A percentile compares a stretch with the other conserved stretches of the same genome.
Conservation (phyloP, 2,888 invertebrate genomes). For the Acleris literana region DNA sequence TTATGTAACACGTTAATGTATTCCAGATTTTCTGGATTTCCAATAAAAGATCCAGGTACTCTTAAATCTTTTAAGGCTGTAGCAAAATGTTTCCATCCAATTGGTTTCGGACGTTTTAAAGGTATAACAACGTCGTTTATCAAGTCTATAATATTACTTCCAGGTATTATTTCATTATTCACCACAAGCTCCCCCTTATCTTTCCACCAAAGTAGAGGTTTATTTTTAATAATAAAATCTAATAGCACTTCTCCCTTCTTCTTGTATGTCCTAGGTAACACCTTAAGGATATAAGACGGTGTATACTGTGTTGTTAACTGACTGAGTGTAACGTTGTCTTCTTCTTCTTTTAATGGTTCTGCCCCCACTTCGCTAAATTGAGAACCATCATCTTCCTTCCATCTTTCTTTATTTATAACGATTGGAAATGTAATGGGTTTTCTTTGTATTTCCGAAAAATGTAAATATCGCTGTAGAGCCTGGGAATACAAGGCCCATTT, state of each 20-base stretch:
- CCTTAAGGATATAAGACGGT: too few species aligned
- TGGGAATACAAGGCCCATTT: constrained; percentile 44
- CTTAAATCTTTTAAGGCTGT: constrained; percentile 41
- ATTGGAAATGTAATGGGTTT: too few species aligned
- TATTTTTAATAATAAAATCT: constrained; percentile 29
- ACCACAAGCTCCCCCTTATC: constrained; percentile 40
- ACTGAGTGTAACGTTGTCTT: too few species aligned
- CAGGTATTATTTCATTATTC: constrained; percentile 39
- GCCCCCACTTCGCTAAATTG: too few species aligned
- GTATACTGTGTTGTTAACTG: too few species aligned
- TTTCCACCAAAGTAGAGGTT: constrained; percentile 40
- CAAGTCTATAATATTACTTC: constrained; percentile 47
- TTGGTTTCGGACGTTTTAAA: constrained; percentile 43
- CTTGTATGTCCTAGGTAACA: constrained; percentile 39
- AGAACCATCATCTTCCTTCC: too few species aligned
- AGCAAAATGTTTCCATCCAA: constrained; percentile 45
- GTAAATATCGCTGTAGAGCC: constrained; percentile 43
- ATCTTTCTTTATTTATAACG: too few species aligned
- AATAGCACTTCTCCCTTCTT: constrained; percentile 41
- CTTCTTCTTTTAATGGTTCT: too few species aligned
- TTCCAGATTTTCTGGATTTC: constrained; percentile 41
- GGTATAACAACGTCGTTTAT: constrained; percentile 45
- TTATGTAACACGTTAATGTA: constrained; percentile 28
- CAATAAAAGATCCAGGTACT: constrained; percentile 43
- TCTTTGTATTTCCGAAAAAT: constrained; percentile 28